A percentile compares a stretch with the other conserved stretches of the same genome.
phyloP scores from a whole-genome alignment of 2,113 vertebrate genomes.

The Dasyprocta punctata region DNA sequence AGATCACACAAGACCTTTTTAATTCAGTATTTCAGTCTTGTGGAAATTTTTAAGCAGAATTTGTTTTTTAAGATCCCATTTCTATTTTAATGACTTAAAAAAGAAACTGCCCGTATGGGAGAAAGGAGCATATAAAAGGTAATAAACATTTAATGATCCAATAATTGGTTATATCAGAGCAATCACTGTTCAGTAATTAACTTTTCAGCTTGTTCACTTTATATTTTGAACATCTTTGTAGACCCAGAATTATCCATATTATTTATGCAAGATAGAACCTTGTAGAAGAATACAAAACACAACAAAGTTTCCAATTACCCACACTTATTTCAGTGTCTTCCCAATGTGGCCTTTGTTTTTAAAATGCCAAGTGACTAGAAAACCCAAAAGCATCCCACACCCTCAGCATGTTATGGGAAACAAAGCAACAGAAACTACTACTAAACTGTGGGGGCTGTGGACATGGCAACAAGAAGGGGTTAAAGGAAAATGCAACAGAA shows the following conservation, averaged over 20 bases:
- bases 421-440: conserved; percentile 57
- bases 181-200: conserved; percentile 91
- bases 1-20: conserved; percentile 77
- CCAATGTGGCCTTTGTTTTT: not conserved
- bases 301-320: conserved; percentile 71
- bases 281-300: conserved; percentile 79
- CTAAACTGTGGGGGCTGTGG: not conserved
- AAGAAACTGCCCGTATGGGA: conserved; percentile 85
- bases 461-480: conserved; percentile 47
- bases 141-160: conserved; percentile 92
- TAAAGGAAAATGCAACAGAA: conserved; percentile 68
- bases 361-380: conserved; percentile 40
- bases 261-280: conserved; percentile 83
- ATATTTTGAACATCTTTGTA: conserved; percentile 82
- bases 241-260: conserved; percentile 83
- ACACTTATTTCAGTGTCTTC: not conserved
- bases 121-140: conserved; percentile 87
- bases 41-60: conserved; percentile 77
- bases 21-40: conserved; percentile 59
- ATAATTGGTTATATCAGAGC: conserved; percentile 91
- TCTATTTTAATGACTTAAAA: conserved; percentile 84
- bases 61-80: conserved; percentile 75
- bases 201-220: conserved; percentile 83
- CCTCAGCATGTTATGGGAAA: not conserved
- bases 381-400: conserved; percentile 28